Evolutionary conservation across 2,797 vertebrate species (phyloP), one percentile per base, ranked within the genome.

Genomic region (Anomalospiza imberbis): DNA sequence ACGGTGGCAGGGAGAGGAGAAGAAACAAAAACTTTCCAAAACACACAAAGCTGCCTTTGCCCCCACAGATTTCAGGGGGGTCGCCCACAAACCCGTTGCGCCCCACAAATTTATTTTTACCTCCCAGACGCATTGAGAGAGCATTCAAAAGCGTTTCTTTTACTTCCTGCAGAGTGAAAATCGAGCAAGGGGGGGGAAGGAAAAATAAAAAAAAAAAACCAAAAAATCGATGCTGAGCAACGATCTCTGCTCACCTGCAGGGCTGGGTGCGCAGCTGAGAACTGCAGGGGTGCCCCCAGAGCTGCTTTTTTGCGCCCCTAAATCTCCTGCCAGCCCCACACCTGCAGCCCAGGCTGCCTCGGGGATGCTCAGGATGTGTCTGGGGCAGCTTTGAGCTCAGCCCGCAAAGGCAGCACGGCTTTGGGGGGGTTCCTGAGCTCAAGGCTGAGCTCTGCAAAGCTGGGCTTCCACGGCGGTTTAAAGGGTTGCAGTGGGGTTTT

Each of bases 191-290:
- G 34, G 34, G 34, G 34, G 34, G n/a, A n/a, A n/a, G n/a, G n/a
- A n/a, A n/a, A n/a, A 34, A 34, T 34, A 34, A 34, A 34, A 16
- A 50, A 3, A 51, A 32, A n/a, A 10, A 8, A 20, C 9, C 14
- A 44, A 6, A 89, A 92, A 95, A 89, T 34, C 94, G 77, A 65
- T 47, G 80, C 83, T 58, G 62, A 84, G 93, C 94, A 96, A 96
- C 93, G 93, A 93, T 88, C 74, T 88, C 44, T 42, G 90, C 94
- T 96, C 96, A 96, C 95, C 95, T 96, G 95, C 96, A 90, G 82
- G 79, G 72, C 54, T 28, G 85, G 91, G 40, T 55, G 93, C 83
- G 58, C 95, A 95, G 94, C 90, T 96, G 89, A 93, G 5, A 68
- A 10, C 70, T 38, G 34, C 87, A 29, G 4, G 42, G 74, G 22